Base-by-base conservation (phyloP, 2,797 vertebrate species). In the Enteromius unitaeniatus region DNA sequence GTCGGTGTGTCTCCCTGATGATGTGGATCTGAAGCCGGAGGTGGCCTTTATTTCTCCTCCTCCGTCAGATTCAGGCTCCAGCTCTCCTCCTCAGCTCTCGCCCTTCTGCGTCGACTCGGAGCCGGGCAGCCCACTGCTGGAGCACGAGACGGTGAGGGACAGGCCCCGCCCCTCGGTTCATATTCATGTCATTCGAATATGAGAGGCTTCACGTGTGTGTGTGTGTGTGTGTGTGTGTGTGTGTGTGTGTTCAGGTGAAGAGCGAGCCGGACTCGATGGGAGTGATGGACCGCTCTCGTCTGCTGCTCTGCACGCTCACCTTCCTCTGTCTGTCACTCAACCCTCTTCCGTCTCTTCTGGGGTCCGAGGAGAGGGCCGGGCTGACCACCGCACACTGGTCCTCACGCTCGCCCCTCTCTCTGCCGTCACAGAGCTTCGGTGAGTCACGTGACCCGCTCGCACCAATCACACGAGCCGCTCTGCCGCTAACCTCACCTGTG, bases 321-420 rank as follows among this genome's bases (percentile, higher is more conserved):
- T 98, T 99, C 92, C 95, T 99, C 89, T 97, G 97, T 90, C 95
- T 99, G 81, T 99, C 98, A 67, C 95, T 99, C 40, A 99, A 99
- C 90, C 98, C 98, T 0, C 93, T 99, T 83, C 97, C 97, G 0
- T 96, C 97, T 1, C 91, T 99, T 72, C 90, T 99, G 91, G 96
- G 95, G 0, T 92, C 93, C 0, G 95, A 96, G 85, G 68, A 85
- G 1, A 83, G 84, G 0, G 90, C 73, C 0, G 65, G 76, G 77
- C 77, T 85, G 9, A 8, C 79, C 31, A 65, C 37, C 1, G 40
- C 55, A 2, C 95, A 96, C 0, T 92, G 95, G 37, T 91, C 96
- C 0, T 93, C 96, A 9, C 95, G 98, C 83, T 96, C 83, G 0
- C 81, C 98, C 0, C 90, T 97, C 76, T 95, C 95, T 4, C 89